Percentiles rank a stretch among this genome's conserved stretches.
Conservation (phyloP, 2,888 invertebrate genomes). For the Hemistola chrysoprasaria region DNA sequence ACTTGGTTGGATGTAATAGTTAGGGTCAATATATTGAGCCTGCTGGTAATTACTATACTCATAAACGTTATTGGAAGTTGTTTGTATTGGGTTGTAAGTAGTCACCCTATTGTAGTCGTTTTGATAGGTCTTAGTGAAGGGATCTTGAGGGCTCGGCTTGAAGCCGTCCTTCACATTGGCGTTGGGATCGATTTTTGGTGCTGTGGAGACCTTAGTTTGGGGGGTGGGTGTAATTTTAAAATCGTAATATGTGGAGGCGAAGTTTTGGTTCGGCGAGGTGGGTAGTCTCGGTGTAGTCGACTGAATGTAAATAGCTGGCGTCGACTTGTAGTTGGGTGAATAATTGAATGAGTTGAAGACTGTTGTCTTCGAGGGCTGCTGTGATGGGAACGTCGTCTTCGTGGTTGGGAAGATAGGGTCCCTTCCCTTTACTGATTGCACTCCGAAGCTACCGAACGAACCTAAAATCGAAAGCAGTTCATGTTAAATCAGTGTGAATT, state of each 20-base stretch:
- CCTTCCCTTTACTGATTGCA: slow-evolving; percentile 78
- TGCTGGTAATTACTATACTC: slow-evolving; percentile 54
- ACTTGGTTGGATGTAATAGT: slow-evolving; percentile 41
- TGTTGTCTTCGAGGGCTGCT: slow-evolving; percentile 65
- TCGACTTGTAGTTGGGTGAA: slow-evolving; percentile 62
- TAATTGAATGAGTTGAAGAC: slow-evolving; percentile 67
- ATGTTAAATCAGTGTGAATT: no score
- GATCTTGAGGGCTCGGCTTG: slow-evolving; percentile 75
- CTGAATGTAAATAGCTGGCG: slow-evolving; percentile 48
- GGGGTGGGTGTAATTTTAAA: slow-evolving; percentile 75
- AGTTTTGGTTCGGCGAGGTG: slow-evolving; percentile 60
- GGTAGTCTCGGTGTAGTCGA: slow-evolving; percentile 60
- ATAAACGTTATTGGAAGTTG: slow-evolving; percentile 55
- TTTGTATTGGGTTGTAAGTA: slow-evolving; percentile 64
- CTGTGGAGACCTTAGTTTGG: slow-evolving; percentile 56
- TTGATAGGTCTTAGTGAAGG: slow-evolving; percentile 59
- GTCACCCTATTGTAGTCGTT: slow-evolving; percentile 61
- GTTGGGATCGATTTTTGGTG: slow-evolving; percentile 66
- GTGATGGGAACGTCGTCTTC: slow-evolving; percentile 66
- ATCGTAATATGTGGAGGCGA: slow-evolving; percentile 61
- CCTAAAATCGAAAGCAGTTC: slow-evolving; percentile 68
- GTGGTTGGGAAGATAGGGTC: slow-evolving; percentile 66
- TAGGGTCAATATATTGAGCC: slow-evolving; percentile 55
- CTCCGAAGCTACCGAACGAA: slow-evolving; percentile 83
- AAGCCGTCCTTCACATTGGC: slow-evolving; percentile 56